These are phyloP conservation scores for Acrobasis repandana DNA, from an alignment of 2,888 invertebrate genomes.

Conservation along the genomic window DNA sequence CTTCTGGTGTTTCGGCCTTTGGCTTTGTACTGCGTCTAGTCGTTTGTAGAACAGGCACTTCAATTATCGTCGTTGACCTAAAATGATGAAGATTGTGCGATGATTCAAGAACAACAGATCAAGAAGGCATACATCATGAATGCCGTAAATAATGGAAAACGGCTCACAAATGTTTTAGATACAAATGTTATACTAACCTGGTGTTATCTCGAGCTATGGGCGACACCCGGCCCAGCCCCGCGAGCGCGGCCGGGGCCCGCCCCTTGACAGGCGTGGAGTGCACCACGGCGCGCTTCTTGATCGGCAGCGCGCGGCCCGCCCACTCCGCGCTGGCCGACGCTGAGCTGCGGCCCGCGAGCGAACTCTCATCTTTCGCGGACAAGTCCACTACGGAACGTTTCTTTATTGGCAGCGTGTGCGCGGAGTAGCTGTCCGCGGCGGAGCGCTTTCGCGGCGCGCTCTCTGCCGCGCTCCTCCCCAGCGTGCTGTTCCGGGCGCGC, in stretches of 20 bases:
- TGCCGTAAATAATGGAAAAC: too few species aligned
- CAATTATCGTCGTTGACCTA: neutral
- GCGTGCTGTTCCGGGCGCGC: constrained; percentile 42
- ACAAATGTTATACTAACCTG: constrained; percentile 19
- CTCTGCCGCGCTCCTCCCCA: constrained; percentile 20
- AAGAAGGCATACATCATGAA: too few species aligned
- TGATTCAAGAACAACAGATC: too few species aligned
- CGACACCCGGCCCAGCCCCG: constrained; percentile 58
- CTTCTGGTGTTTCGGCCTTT: constrained; percentile 11
- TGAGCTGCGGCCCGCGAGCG: constrained; percentile 40
- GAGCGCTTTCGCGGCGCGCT: constrained; percentile 36
- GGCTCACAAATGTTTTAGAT: too few species aligned
- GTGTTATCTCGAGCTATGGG: constrained; percentile 48
- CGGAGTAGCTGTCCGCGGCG: constrained; percentile 47
- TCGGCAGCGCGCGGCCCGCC: constrained; percentile 40
- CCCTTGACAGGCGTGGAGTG: constrained; percentile 71
- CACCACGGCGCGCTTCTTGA: constrained; percentile 59
- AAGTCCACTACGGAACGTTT: constrained; percentile 53
- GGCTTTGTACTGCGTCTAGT: constrained; percentile 19
- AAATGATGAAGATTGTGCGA: too few species aligned
- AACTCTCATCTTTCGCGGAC: constrained; percentile 4
- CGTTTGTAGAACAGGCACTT: constrained; percentile 5
- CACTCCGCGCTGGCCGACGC: constrained; percentile 33
- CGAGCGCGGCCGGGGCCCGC: constrained; percentile 41
- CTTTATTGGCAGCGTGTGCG: constrained; percentile 59